Conservation (phyloP, 1,140 invertebrate genomes). For the Bombus impatiens region DNA sequence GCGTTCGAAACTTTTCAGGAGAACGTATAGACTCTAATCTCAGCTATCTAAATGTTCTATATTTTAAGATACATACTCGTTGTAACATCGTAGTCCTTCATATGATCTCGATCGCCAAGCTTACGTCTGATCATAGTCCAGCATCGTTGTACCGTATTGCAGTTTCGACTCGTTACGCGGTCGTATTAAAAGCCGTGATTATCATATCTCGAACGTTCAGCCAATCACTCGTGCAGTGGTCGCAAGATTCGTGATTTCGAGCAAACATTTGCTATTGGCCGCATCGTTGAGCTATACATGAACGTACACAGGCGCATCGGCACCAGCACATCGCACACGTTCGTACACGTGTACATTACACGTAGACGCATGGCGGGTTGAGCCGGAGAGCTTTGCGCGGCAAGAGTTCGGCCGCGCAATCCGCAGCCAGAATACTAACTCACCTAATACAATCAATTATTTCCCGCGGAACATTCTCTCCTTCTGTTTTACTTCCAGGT, state of each 20-base stretch:
- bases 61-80: neutral
- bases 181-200: conserved; percentile 43
- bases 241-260: conserved; percentile 64
- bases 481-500: conserved; percentile 76
- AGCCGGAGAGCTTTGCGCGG: conserved; percentile 62
- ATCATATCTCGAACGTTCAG: conserved; percentile 39
- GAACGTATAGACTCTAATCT: no score
- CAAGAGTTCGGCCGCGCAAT: conserved; percentile 71
- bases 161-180: neutral
- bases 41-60: no score
- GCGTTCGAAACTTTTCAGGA: neutral
- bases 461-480: conserved; percentile 76
- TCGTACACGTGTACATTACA: neutral
- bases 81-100: no score
- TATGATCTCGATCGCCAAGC: no score
- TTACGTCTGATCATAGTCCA: neutral
- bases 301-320: neutral
- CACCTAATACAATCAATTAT: conserved; percentile 82
- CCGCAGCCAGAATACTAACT: conserved; percentile 79
- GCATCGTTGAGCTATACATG: conserved; percentile 4
- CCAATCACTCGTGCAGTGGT: conserved; percentile 52
- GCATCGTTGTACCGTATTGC: neutral
- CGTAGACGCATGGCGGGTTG: neutral
- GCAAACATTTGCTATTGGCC: conserved; percentile 71
- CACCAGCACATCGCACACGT: neutral